phyloP scores from a whole-genome alignment of 2,113 vertebrate genomes.

The Spheniscus mendiculus region DNA sequence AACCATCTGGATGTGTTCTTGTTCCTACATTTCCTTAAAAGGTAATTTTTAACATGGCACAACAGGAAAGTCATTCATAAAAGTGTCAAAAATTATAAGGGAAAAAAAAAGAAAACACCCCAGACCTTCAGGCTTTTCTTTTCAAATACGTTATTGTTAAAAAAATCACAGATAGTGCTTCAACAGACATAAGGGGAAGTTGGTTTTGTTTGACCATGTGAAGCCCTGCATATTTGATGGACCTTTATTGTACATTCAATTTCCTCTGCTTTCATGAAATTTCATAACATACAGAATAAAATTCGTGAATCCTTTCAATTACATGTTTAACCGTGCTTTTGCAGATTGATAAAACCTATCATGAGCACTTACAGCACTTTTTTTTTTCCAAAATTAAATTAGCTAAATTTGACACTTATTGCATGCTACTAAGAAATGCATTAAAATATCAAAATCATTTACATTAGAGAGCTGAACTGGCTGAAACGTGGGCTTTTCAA shows the following conservation, averaged over 20 bases:
- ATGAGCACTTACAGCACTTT: neutral
- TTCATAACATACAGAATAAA: neutral
- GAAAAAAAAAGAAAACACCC: neutral
- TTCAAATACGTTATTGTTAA: neutral
- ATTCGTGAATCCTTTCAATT: neutral
- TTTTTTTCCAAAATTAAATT: neutral
- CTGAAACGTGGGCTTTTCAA: neutral
- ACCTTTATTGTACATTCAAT: neutral
- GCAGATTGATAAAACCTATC: neutral
- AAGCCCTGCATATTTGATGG: neutral
- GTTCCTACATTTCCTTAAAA: neutral
- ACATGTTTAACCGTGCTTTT: neutral
- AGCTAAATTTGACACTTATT: neutral
- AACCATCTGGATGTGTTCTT: neutral
- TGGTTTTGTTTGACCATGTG: neutral
- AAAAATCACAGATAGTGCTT: neutral
- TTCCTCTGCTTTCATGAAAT: neutral
- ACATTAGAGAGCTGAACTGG: neutral
- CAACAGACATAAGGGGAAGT: neutral
- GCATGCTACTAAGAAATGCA: neutral
- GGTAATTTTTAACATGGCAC: neutral
- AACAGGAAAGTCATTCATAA: neutral
- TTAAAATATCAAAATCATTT: neutral
- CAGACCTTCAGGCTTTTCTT: neutral
- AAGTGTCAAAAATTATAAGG: neutral